Percentiles rank a stretch among this genome's conserved stretches.
phyloP scores from a whole-genome alignment of 2,797 vertebrate genomes.

The Hoplostethus mediterraneus region DNA sequence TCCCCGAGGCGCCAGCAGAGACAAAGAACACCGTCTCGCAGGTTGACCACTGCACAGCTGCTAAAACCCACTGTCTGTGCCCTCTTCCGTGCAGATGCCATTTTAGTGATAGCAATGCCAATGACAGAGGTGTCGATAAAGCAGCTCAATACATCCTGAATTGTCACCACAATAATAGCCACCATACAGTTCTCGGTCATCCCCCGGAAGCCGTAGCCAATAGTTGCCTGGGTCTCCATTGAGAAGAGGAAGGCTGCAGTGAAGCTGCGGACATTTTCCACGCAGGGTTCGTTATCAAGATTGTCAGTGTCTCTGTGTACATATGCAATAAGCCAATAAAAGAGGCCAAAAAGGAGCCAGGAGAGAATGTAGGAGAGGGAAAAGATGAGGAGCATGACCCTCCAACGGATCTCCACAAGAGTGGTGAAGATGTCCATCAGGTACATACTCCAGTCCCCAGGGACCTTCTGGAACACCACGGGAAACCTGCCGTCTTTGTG shows the following conservation, averaged over 20 bases:
- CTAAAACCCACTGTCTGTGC: constrained; percentile 96
- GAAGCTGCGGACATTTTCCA: constrained; percentile 91
- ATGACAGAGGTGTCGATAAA: constrained; percentile 94
- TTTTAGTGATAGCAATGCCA: constrained; percentile 92
- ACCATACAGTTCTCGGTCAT: constrained; percentile 91
- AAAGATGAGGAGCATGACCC: constrained; percentile 93
- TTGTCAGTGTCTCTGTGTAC: constrained; percentile 86
- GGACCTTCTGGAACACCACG: constrained; percentile 89
- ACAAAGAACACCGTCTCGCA: constrained; percentile 89
- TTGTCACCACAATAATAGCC: constrained; percentile 88
- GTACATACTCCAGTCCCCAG: constrained; percentile 91
- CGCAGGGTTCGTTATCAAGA: constrained; percentile 78
- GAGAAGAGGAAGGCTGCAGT: constrained; percentile 94
- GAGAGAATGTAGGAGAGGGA: constrained; percentile 94
- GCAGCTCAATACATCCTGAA: constrained; percentile 92
- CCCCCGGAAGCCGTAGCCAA: constrained; percentile 92
- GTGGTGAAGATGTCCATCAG: constrained; percentile 96
- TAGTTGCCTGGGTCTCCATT: constrained; percentile 95
- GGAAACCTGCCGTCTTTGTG: constrained; percentile 93
- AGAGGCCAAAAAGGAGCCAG: constrained; percentile 92
- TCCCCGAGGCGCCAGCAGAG: constrained; percentile 95
- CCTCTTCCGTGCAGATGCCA: constrained; percentile 94
- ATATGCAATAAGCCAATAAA: constrained; percentile 93
- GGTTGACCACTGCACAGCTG: constrained; percentile 88
- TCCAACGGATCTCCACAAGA: constrained; percentile 95